A percentile compares a stretch with the other conserved stretches of the same genome.
Evolutionary conservation across 1,140 invertebrate genomes (phyloP).

Genomic region (Cyclargus thomasi): DNA sequence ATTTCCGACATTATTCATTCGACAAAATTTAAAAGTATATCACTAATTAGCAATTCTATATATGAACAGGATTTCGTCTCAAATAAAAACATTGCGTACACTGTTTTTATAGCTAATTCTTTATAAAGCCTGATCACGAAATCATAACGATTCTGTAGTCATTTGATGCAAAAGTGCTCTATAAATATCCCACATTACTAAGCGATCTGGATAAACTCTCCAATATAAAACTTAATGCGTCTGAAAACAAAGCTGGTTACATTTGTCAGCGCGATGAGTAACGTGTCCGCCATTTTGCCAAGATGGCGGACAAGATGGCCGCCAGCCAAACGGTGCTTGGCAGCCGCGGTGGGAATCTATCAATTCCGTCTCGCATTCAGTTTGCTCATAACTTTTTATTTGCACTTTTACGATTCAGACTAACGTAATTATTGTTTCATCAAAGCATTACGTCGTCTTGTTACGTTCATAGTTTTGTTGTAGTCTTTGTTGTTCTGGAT

Average conservation of each 20-base stretch:
- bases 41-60: no score
- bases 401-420: neutral
- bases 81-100: no score
- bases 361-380: neutral
- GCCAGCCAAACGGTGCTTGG: constrained; percentile 7
- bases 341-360: neutral
- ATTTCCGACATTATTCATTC: no score
- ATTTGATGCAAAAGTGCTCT: neutral
- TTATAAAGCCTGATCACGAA: neutral
- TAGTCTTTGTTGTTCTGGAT: neutral
- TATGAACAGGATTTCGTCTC: no score
- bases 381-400: neutral
- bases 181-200: neutral
- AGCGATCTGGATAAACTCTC: neutral
- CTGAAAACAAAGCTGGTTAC: constrained; percentile 4
- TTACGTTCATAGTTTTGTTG: neutral
- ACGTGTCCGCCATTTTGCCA: neutral
- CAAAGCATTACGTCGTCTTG: neutral
- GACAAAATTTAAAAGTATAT: no score
- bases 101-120: no score
- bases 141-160: neutral
- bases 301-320: constrained; percentile 5
- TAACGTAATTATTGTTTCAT: neutral
- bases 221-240: constrained; percentile 5
- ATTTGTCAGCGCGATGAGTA: constrained; percentile 11